Base-by-base conservation (phyloP, 2,888 invertebrate species). In the Aproaerema taeniolella region DNA sequence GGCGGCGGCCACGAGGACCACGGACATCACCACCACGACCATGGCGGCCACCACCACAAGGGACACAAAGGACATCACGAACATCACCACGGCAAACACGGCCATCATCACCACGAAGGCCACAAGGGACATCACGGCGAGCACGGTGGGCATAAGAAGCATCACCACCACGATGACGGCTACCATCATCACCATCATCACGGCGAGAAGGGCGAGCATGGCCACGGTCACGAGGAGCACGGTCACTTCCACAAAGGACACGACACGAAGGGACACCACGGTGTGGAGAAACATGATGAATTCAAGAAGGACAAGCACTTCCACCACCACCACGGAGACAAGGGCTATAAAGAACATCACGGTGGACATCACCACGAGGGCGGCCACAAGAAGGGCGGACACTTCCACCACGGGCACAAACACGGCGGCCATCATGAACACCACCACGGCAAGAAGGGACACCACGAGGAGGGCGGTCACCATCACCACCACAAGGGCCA, bases 231-330 rank as follows among this genome's bases (percentile, higher is more conserved):
- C 44, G 85, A 88, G 15, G 86, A 83, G 51, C 81, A 83, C 49
- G 94, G 94, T 8, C 89, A 90, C 56, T 94, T 90, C 80, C 93
- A 93, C 55, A 95, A 95, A 66, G 95, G 94, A 0, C 94, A 95
- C 76, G 92, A 91, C 72, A 94, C 94, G 46, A 93, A 95, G 64
- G 94, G 95, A 48, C 93, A 93, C 58, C 95, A 95, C 63, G 92
- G 93, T 53, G 87, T 94, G 4, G 93, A 94, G 76, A 93, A 95
- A 62, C 81, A 92, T 51, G 93, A 95, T 73, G 95, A 95, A 72
- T 93, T 90, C 83, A 93, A 94, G 66, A 94, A 95, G 70, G 92
- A 94, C 61, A 94, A 94, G 61, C 93, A 95, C 72, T 94, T 93
- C 89, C 94, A 91, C 71, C 93, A 95, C 54, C 93, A 94, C 68